These are phyloP conservation scores for Dermolepida albohirtum DNA, from an alignment of 2,888 invertebrate genomes.

Conservation along the genomic window DNA sequence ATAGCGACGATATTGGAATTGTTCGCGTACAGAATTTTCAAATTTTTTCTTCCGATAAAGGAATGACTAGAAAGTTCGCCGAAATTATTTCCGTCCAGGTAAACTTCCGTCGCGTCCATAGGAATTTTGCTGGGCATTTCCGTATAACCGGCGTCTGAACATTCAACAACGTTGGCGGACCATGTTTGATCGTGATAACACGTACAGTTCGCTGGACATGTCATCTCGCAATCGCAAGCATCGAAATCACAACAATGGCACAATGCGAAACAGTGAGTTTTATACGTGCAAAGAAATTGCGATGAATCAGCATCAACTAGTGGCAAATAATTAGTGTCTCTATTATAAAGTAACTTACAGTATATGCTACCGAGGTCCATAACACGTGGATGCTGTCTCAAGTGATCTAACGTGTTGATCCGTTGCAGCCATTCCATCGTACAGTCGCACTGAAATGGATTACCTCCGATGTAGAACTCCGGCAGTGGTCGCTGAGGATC, in stretches of 20 bases:
- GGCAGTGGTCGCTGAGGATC: slow-evolving; percentile 81
- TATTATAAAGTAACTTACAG: slow-evolving; percentile 87
- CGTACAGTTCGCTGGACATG: slow-evolving; percentile 92
- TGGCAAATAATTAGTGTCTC: slow-evolving; percentile 87
- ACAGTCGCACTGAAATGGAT: slow-evolving; percentile 95
- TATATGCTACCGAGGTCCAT: slow-evolving; percentile 92
- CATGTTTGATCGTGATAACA: slow-evolving; percentile 96
- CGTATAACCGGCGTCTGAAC: slow-evolving; percentile 83
- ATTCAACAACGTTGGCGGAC: slow-evolving; percentile 93
- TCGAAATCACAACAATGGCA: slow-evolving; percentile 98
- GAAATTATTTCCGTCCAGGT: slow-evolving; percentile 92
- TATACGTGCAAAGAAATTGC: slow-evolving; percentile 92
- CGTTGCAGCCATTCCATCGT: slow-evolving; percentile 96
- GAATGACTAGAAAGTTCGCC: slow-evolving; percentile 88
- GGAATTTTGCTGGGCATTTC: slow-evolving; percentile 89
- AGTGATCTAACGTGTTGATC: slow-evolving; percentile 85
- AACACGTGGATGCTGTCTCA: slow-evolving; percentile 88
- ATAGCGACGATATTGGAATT: slow-evolving; percentile 87
- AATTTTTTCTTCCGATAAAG: slow-evolving; percentile 91
- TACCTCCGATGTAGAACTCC: slow-evolving; percentile 93
- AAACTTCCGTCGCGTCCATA: slow-evolving; percentile 96
- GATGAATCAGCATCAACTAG: slow-evolving; percentile 87
- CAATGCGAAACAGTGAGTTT: slow-evolving; percentile 92
- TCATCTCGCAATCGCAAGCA: slow-evolving; percentile 98
- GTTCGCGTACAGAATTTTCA: slow-evolving; percentile 88